Evolutionary conservation across 1,140 invertebrate species (phyloP).

Genomic region (Agrilus planipennis): DNA sequence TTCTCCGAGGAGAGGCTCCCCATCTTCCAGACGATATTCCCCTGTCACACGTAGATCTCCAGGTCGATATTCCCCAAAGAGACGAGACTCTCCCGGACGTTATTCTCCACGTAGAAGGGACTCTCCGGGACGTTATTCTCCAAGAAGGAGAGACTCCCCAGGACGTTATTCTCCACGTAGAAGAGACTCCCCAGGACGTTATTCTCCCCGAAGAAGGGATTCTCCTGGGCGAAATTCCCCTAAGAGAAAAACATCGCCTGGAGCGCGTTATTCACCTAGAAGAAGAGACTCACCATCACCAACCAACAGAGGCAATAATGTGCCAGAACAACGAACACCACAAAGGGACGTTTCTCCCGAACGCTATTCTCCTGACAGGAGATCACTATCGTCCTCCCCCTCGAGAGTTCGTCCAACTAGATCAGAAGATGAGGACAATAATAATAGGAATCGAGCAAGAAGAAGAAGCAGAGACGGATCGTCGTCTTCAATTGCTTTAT

Average conservation of each 20-base stretch:
- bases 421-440: not conserved
- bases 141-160: constrained; percentile 1
- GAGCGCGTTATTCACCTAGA: constrained; percentile 1
- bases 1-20: too few species aligned
- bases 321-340: not conserved
- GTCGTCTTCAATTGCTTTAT: too few species aligned
- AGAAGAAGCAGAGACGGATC: too few species aligned
- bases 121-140: not conserved
- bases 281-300: constrained; percentile 4
- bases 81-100: constrained; percentile 2
- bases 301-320: not conserved
- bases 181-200: not conserved
- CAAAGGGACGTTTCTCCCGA: not conserved
- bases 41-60: too few species aligned
- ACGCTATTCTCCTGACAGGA: not conserved
- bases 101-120: not conserved
- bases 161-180: too few species aligned
- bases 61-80: too few species aligned
- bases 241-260: constrained; percentile 5
- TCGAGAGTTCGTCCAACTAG: constrained; percentile 5
- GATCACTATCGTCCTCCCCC: too few species aligned
- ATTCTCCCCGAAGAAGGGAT: constrained; percentile 2
- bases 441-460: not conserved
- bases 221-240: not conserved
- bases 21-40: too few species aligned